A percentile compares a stretch with the other conserved stretches of the same genome.
phyloP scores from a whole-genome alignment of 2,797 vertebrate species.

The Mus caroli region DNA sequence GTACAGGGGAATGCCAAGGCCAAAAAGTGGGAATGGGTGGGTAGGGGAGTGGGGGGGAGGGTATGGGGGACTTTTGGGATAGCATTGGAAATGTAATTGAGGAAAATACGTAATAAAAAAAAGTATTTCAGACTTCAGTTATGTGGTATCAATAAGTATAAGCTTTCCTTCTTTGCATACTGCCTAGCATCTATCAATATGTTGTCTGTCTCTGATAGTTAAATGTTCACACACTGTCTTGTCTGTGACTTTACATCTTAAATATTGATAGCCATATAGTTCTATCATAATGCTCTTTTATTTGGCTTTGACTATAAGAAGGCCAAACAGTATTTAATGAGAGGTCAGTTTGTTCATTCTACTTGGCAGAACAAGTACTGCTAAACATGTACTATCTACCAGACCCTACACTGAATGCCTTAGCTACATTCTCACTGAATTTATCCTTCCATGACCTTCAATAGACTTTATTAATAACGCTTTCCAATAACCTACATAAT shows the following conservation, averaged over 20 bases:
- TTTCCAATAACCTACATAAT: neutral
- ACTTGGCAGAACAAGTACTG: neutral
- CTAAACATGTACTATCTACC: neutral
- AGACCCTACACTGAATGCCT: neutral
- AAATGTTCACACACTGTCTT: neutral
- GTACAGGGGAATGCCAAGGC: no score
- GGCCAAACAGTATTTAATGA: neutral
- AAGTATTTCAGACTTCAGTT: conserved; percentile 9
- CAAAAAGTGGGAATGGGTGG: no score
- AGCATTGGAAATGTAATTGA: no score
- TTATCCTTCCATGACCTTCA: neutral
- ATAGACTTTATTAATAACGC: neutral
- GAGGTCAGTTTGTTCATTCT: neutral
- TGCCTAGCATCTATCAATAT: neutral
- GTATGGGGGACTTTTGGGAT: no score
- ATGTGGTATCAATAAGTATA: neutral
- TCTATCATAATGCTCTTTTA: conserved; percentile 27
- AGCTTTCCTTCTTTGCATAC: neutral
- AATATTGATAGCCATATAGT: neutral
- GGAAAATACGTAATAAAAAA: no score
- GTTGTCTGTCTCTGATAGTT: neutral
- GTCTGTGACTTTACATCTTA: neutral
- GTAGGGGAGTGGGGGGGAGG: no score
- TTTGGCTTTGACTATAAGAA: neutral
- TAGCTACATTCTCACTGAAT: conserved; percentile 32